A percentile compares a stretch with the other conserved stretches of the same genome.
These are phyloP conservation scores for Halictus ligatus DNA, from an alignment of 2,888 invertebrate genomes.

Conservation along the genomic window DNA sequence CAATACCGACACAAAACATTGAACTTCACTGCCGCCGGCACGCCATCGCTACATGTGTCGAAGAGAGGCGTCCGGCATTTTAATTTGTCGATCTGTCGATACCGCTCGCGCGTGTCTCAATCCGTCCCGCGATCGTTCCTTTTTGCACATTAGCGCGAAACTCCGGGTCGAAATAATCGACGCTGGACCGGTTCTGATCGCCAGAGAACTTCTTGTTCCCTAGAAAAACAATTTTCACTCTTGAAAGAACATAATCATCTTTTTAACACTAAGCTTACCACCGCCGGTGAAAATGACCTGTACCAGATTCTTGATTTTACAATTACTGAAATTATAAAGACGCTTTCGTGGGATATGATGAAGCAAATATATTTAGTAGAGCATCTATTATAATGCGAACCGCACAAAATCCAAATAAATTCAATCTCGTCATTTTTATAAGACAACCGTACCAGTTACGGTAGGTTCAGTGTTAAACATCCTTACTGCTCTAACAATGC, in stretches of 20 bases:
- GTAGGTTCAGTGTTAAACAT: not conserved
- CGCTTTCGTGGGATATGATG: too few relatives aligned
- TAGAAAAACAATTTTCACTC: not conserved
- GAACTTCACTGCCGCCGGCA: constrained; percentile 43
- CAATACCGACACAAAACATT: constrained; percentile 45
- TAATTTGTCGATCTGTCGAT: constrained; percentile 46
- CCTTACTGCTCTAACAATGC: not conserved
- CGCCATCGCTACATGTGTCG: constrained; percentile 46
- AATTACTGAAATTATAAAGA: too few relatives aligned
- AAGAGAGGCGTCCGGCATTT: constrained; percentile 38
- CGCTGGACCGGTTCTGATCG: not conserved
- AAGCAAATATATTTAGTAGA: too few relatives aligned
- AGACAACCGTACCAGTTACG: too few relatives aligned
- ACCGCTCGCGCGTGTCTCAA: constrained; percentile 32
- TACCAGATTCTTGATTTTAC: too few relatives aligned
- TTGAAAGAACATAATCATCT: not conserved
- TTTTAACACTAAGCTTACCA: not conserved
- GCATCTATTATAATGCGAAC: too few relatives aligned
- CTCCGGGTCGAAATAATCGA: not conserved
- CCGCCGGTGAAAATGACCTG: too few relatives aligned
- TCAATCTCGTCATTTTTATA: too few relatives aligned
- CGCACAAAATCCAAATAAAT: too few relatives aligned
- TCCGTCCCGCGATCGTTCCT: constrained; percentile 4
- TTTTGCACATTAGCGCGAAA: constrained; percentile 1
- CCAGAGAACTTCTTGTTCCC: not conserved